Base-by-base conservation (phyloP, 2,888 invertebrate genomes). In the Drosophila nr. perissopoda region DNA sequence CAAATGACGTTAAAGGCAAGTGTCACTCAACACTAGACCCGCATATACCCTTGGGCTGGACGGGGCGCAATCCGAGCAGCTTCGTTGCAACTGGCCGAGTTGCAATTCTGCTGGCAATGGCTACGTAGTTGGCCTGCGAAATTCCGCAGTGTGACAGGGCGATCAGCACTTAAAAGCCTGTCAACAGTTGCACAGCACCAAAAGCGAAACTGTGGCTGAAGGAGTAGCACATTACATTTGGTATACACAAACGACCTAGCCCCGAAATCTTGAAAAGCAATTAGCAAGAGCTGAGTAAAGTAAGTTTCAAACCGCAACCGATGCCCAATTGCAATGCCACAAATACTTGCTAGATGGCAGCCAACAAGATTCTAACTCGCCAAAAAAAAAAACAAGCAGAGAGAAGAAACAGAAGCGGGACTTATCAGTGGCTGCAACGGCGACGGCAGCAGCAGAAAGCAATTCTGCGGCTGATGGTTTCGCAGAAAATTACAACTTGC, bases 401-500 rank as follows among this genome's bases (percentile, higher is more conserved):
- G 36, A 52, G 49, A 42, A 42, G 38, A 29, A 63, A 78, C 67
- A 73, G 83, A 86, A 85, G 89, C 89, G 87, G 89, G 83, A 89
- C 81, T 89, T 87, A 87, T 87, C 87, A 80, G 86, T 62, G 45
- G 25, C 16, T 16, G 45, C 45, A 45, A 45, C 45, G 27, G 57
- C 63, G 62, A 48, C 58, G 56, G 69, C 60, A 66, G 82, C 83
- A 73, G 71, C 74, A 69, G 73, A 70, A 89, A 82, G 79, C 74
- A 89, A 86, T 89, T 89, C 81, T 85, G 80, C 53, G 73, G 86
- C 83, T 82, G 83, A 87, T 85, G 86, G 83, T 82, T 89, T 82
- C 89, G 74, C 75, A 87, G 87, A 87, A 87, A 87, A 87, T 87
- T 87, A 82, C 89, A 87, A 89, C 87, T 87, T 87, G 89, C 87